Evolutionary conservation across 2,888 invertebrate genomes (phyloP), one percentile per base, ranked within the genome.

Genomic region (Panopea generosa): DNA sequence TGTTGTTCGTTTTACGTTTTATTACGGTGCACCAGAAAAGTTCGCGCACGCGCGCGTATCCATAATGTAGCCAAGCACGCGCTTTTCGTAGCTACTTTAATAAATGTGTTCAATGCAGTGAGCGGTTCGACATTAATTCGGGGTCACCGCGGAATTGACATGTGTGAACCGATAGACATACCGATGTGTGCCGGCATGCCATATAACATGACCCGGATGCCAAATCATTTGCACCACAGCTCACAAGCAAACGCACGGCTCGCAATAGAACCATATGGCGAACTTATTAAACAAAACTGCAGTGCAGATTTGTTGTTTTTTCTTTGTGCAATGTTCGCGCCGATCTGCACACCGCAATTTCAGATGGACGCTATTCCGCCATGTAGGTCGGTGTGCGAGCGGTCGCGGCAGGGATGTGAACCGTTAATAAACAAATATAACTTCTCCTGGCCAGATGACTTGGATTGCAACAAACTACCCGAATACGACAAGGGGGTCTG

Each of bases 191-290:
- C 84, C 18, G 72, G 83, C 20, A 90, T 91, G 90, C 89, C 89
- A 7, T 91, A 90, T 76, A 90, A 90, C 76, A 85, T 90, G 87
- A 91, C 91, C 0, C 77, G 86, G 55, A 90, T 90, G 90, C 91
- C 91, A 4, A 91, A 91, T 68, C 82, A 89, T 38, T 69, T 90
- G 24, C 86, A 88, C 57, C 91, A 91, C 68, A 89, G 86, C 72
- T 88, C 89, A 0, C 91, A 90, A 67, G 86, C 87, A 75, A 90
- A 90, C 77, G 90, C 90, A 26, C 75, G 81, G 6, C 82, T 90
- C 38, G 87, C 87, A 24, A 85, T 90, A 33, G 87, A 89, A 71
- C 89, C 88, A 56, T 90, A 87, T 67, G 86, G 86, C 53, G 83
- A 84, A 55, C 81, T 91, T 26, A 59, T 90, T 18, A 85, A 86